Percentiles rank a stretch among this genome's conserved stretches.
Evolutionary conservation across 2,797 vertebrate genomes (phyloP).

Genomic region (Hydrolagus colliei): DNA sequence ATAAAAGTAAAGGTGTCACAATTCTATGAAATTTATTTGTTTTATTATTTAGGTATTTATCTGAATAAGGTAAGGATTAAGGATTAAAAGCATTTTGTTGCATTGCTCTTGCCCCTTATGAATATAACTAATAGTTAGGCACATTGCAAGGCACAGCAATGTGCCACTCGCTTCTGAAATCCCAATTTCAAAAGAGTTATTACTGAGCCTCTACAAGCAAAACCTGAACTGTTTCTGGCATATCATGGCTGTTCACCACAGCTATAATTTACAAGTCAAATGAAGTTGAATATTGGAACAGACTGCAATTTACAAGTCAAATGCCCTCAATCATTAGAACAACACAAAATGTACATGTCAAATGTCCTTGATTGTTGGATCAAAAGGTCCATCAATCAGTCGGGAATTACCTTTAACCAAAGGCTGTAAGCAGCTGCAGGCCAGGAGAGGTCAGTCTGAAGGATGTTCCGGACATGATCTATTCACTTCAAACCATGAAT

Average conservation of each 20-base stretch:
- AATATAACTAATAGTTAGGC: not conserved
- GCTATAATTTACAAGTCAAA: not conserved
- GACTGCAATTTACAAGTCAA: no score
- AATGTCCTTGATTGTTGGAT: no score
- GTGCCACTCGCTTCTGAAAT: not conserved
- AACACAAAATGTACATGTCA: no score
- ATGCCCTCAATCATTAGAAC: no score
- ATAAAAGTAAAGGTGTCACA: no score
- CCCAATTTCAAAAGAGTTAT: not conserved
- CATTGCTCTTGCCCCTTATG: no score
- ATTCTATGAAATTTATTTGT: no score
- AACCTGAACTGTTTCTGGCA: not conserved
- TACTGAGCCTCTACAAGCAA: not conserved
- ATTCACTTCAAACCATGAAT: slow-evolving; percentile 99
- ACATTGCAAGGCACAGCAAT: not conserved
- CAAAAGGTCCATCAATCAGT: not conserved
- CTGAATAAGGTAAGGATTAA: not conserved
- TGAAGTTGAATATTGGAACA: no score
- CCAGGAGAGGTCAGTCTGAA: slow-evolving; percentile 73
- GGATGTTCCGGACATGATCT: slow-evolving; percentile 97
- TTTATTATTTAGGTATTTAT: no score
- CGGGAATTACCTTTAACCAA: slow-evolving; percentile 59
- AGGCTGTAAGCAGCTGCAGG: slow-evolving; percentile 51
- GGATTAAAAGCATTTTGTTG: not conserved
- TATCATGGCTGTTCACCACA: not conserved